phyloP scores from a whole-genome alignment of 2,113 vertebrate genomes.

The Prinia subflava region DNA sequence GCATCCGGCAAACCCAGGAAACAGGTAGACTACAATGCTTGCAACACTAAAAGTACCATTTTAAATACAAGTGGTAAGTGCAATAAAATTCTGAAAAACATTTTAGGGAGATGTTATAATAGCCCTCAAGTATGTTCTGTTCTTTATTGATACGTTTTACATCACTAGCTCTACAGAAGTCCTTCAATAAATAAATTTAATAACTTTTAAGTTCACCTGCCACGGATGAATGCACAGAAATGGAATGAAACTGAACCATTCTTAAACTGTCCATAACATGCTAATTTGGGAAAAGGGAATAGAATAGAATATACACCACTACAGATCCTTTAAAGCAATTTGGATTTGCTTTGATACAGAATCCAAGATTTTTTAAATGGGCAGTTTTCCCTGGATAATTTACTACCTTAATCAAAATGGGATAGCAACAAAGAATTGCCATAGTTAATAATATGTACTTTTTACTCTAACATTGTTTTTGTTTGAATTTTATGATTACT shows the following conservation, averaged over 20 bases:
- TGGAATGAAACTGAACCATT: not conserved
- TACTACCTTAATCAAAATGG: not conserved
- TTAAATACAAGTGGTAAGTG: not conserved
- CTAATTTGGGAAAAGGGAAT: not conserved
- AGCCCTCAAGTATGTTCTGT: not conserved
- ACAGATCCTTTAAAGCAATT: not conserved
- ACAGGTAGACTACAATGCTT: not conserved
- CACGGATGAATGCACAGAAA: not conserved
- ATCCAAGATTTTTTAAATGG: not conserved
- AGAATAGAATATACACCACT: not conserved
- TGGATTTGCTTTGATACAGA: not conserved
- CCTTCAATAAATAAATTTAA: not conserved
- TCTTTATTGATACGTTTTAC: not conserved
- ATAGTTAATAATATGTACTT: not conserved
- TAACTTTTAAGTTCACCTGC: not conserved
- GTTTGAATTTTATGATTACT: not conserved
- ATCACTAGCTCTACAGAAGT: not conserved
- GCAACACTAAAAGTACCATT: not conserved
- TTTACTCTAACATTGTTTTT: not conserved
- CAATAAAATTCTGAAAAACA: not conserved
- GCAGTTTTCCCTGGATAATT: not conserved
- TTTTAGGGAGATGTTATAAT: not conserved
- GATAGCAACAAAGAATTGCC: not conserved
- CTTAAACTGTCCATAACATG: not conserved
- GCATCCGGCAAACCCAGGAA: not conserved